Percentiles rank a stretch among this genome's conserved stretches.
Conservation (phyloP, 2,113 vertebrate genomes). For the Paramisgurnus dabryanus region DNA sequence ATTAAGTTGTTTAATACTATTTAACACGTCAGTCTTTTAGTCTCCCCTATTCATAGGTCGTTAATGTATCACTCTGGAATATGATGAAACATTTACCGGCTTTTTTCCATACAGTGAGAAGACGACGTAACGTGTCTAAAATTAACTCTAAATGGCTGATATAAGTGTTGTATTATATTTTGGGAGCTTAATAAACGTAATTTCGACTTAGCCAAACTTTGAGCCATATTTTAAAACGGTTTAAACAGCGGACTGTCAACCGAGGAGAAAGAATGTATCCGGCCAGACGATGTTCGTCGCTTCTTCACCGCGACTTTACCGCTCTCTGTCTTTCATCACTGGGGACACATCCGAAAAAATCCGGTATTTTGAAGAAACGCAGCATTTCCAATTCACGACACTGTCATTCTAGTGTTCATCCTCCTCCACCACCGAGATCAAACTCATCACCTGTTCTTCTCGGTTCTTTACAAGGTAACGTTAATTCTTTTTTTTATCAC, state of each 20-base stretch:
- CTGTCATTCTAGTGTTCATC: background rate
- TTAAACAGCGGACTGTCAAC: background rate
- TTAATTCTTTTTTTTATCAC: no score
- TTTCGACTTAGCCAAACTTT: background rate
- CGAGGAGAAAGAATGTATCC: slow-evolving; percentile 59
- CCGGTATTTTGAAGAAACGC: background rate
- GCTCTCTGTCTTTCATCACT: slow-evolving; percentile 48
- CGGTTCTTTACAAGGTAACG: slow-evolving; percentile 48
- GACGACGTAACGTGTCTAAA: background rate
- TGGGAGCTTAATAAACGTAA: background rate
- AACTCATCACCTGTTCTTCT: slow-evolving; percentile 4
- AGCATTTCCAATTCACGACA: background rate
- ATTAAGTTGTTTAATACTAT: background rate
- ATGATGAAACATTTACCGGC: slow-evolving; percentile 13
- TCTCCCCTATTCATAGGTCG: background rate
- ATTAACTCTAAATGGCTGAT: background rate
- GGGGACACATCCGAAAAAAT: background rate
- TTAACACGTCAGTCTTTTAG: background rate
- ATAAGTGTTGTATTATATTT: background rate
- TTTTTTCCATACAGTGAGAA: slow-evolving; percentile 10
- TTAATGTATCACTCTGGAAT: background rate
- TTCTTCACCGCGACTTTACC: slow-evolving; percentile 55
- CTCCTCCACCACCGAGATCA: background rate
- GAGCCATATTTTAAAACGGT: background rate
- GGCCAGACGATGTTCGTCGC: slow-evolving; percentile 58